Conservation (phyloP, 2,113 vertebrate species). For the Saimiri boliviensis region DNA sequence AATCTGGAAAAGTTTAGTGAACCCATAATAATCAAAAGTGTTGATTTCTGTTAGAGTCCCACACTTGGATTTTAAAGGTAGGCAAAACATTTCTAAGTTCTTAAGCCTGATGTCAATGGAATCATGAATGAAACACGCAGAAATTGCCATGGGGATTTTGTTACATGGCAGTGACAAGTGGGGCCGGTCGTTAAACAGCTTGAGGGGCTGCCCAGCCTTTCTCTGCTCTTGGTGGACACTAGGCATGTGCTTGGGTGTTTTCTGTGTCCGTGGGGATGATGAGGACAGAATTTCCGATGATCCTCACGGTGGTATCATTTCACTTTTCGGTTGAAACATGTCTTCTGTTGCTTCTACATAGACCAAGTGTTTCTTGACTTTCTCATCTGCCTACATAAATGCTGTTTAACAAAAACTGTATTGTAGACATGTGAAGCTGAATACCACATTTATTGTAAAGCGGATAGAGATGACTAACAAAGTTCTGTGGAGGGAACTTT, state of each 20-base stretch:
- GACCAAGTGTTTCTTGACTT: neutral
- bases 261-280: neutral
- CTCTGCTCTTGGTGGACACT: neutral
- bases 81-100: neutral
- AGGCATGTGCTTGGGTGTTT: neutral
- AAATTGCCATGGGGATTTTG: neutral
- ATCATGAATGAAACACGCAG: neutral
- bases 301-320: neutral
- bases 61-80: neutral
- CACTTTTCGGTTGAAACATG: neutral
- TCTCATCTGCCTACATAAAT: conserved; percentile 26
- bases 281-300: neutral
- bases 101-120: neutral
- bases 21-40: neutral
- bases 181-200: neutral
- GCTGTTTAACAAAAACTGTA: neutral
- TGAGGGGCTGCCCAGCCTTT: neutral
- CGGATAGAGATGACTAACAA: neutral
- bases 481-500: conserved; percentile 47
- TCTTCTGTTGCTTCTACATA: conserved; percentile 12
- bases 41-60: neutral
- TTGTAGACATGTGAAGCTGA: neutral
- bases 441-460: neutral
- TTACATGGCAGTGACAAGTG: neutral
- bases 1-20: neutral